Evolutionary conservation across 1,140 invertebrate genomes (phyloP).

Genomic region (Mamestra configurata): DNA sequence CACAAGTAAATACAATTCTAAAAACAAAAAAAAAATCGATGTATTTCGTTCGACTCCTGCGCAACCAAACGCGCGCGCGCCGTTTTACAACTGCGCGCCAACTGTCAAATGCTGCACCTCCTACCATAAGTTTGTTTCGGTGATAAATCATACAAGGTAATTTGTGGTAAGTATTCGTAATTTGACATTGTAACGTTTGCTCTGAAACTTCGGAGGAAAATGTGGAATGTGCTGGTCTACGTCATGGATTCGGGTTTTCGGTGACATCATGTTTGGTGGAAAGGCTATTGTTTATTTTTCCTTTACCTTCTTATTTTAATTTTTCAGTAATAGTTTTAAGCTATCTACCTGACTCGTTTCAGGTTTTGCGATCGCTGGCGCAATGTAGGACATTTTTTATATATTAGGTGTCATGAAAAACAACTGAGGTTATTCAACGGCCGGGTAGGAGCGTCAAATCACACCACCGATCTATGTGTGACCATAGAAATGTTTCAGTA

Average conservation of each 20-base stretch:
- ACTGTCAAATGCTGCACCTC: background rate
- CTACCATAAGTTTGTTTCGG: background rate
- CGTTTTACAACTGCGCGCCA: background rate
- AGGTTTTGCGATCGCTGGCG: no score
- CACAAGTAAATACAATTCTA: background rate
- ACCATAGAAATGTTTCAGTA: no score
- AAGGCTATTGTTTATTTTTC: background rate
- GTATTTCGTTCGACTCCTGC: constrained; percentile 30
- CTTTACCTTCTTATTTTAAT: background rate
- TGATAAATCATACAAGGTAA: background rate
- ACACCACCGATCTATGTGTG: no score
- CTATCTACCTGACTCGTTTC: no score
- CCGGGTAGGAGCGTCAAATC: no score
- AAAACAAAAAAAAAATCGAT: constrained; percentile 20
- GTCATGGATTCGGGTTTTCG: background rate
- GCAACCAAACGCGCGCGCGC: constrained; percentile 7
- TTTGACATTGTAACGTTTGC: background rate
- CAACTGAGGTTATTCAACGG: no score
- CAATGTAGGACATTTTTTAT: no score
- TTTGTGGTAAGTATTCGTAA: background rate
- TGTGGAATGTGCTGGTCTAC: background rate
- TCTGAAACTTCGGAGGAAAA: constrained; percentile 7
- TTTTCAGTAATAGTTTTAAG: no score
- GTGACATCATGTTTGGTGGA: background rate
- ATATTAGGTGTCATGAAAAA: no score